Conservation (phyloP, 92 coral and sea anemone species). For the Porites cylindrica region DNA sequence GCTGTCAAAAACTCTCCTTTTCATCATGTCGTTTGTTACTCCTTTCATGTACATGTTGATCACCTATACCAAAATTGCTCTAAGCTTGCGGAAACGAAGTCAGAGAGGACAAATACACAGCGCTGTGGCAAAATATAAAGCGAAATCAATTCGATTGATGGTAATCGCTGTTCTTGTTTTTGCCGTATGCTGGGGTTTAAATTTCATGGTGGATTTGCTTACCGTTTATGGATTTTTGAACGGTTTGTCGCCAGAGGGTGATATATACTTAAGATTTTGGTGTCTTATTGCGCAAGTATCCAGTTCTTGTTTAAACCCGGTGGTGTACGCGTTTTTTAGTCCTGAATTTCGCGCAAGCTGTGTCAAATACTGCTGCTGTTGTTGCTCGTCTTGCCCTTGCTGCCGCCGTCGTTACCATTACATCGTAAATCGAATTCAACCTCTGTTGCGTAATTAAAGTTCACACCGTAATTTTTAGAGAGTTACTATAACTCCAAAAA, state of each 20-base stretch:
- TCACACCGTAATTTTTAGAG: too few relatives aligned
- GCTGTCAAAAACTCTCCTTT: slow-evolving; percentile 36
- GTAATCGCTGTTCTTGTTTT: slow-evolving; percentile 49
- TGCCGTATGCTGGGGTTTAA: slow-evolving; percentile 60
- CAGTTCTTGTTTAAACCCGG: slow-evolving; percentile 41
- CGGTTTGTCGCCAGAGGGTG: not conserved
- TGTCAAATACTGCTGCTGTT: slow-evolving; percentile 36
- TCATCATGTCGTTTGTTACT: slow-evolving; percentile 44
- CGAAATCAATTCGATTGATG: slow-evolving; percentile 59
- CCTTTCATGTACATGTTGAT: slow-evolving; percentile 43
- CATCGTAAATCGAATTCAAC: not conserved
- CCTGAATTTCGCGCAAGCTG: slow-evolving; percentile 42
- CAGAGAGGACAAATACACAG: slow-evolving; percentile 54
- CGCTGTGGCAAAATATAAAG: slow-evolving; percentile 47
- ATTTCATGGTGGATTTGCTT: slow-evolving; percentile 13
- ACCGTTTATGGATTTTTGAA: not conserved
- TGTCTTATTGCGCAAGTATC: slow-evolving; percentile 6
- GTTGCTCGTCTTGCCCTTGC: not conserved
- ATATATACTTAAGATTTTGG: not conserved
- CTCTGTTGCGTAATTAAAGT: not conserved
- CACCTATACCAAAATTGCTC: slow-evolving; percentile 39
- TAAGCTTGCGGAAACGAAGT: slow-evolving; percentile 51
- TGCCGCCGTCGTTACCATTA: not conserved
- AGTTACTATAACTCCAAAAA: too few relatives aligned
- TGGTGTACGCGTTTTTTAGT: slow-evolving; percentile 43